Percentiles rank a stretch among this genome's conserved stretches.
These are phyloP conservation scores for Fopius arisanus DNA, from an alignment of 1,140 invertebrate genomes.

Conservation along the genomic window DNA sequence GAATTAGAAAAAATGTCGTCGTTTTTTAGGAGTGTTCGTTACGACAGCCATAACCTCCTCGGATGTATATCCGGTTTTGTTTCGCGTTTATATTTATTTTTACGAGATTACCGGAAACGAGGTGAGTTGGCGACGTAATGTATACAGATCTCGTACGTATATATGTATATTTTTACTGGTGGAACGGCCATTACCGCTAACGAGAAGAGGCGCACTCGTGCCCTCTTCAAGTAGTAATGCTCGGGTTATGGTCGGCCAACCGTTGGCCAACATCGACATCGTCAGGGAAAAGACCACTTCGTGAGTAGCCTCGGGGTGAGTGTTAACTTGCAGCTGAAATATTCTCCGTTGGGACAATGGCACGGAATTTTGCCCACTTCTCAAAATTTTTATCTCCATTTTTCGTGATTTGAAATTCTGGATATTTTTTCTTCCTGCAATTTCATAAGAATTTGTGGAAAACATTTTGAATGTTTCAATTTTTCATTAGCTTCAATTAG, in stretches of 20 bases:
- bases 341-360: not conserved
- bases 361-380: not conserved
- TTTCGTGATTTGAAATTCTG: too few species aligned
- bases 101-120: not conserved
- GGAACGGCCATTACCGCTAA: slow-evolving; percentile 26
- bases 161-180: not conserved
- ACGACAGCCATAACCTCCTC: not conserved
- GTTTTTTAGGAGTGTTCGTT: not conserved
- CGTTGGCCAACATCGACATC: not conserved
- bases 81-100: slow-evolving; percentile 1
- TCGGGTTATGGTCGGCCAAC: slow-evolving; percentile 11
- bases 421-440: too few species aligned
- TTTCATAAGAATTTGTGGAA: too few species aligned
- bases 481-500: too few species aligned
- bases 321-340: not conserved
- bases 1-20: not conserved
- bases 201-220: slow-evolving; percentile 11
- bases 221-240: slow-evolving; percentile 14
- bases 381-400: too few species aligned
- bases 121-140: not conserved
- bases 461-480: too few species aligned
- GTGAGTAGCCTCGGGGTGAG: not conserved
- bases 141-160: not conserved
- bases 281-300: not conserved
- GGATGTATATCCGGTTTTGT: not conserved